Evolutionary conservation across 2,888 invertebrate genomes (phyloP), one percentile per base, ranked within the genome.

Genomic region (Oscheius myriophilus): DNA sequence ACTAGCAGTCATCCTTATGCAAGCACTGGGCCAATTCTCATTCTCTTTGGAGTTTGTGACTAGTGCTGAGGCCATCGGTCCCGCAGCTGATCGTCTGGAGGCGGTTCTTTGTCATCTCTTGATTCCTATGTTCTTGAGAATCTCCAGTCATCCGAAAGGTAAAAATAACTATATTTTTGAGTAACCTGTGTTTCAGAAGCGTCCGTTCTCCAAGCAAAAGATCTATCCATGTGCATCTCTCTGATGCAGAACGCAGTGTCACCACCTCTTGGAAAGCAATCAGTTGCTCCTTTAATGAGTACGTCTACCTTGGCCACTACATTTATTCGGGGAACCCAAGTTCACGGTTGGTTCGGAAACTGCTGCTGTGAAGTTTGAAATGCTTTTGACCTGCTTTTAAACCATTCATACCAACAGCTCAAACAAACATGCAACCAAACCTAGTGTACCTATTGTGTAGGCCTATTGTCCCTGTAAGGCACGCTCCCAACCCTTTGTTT

Each of bases 71-170:
- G 91, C 93, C 0, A 91, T 93, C 82, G 94, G 96, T 86, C 75
- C 76, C 1, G 92, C 92, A 25, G 91, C 92, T 3, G 95, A 96
- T 83, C 93, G 95, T 87, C 93, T 95, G 12, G 96, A 97, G 89
- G 94, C 94, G 83, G 92, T 96, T 90, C 91, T 98, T 58, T 92
- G 97, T 90, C 96, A 97, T 89, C 90, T 98, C 73, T 91, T 98
- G 73, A 93, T 98, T 90, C 98, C 98, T 0, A 90, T 98, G 70
- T 96, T 96, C 88, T 90, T 98, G 78, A 90, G 96, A 80, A 94
- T 96, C 39, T 96, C 96, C 23, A 94, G 94, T 84, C 96, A 96
- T 2, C 90, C 95, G 67, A 94, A 94, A 90, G 96, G 94, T 93
- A 88, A 14, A 14, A 3, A 21, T 11, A 2, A 6, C 6, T 11